A percentile compares a stretch with the other conserved stretches of the same genome.
Evolutionary conservation across 2,113 vertebrate species (phyloP).

Genomic region (Ophthalmolycus amberensis): DNA sequence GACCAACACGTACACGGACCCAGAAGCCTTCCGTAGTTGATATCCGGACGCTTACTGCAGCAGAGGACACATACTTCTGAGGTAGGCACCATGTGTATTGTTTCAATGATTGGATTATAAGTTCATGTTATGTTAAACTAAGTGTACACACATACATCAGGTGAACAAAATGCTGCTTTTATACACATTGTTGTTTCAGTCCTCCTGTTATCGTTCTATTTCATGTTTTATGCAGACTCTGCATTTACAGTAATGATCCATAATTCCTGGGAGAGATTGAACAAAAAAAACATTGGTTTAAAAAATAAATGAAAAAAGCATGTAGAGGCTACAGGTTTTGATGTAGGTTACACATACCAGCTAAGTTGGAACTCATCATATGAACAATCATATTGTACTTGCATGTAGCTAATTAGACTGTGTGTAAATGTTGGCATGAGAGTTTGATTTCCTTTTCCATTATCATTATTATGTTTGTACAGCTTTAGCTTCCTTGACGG

Average conservation of each 20-base stretch:
- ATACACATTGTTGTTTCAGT: neutral
- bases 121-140: neutral
- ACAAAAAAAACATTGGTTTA: neutral
- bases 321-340: too few species aligned
- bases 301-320: neutral
- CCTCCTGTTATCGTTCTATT: neutral
- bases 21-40: neutral
- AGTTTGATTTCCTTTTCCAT: neutral
- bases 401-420: too few species aligned
- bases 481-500: neutral
- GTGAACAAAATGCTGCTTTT: neutral
- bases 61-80: neutral
- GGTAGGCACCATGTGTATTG: neutral
- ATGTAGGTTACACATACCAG: neutral
- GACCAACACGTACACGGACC: too few species aligned
- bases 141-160: neutral
- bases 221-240: neutral
- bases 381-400: neutral
- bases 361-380: neutral
- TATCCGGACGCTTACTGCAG: neutral
- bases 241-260: neutral
- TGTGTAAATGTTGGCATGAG: neutral
- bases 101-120: neutral
- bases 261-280: neutral
- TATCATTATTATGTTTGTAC: neutral